phyloP scores from a whole-genome alignment of 1,140 invertebrate genomes.

The Aleiodes sp. region DNA sequence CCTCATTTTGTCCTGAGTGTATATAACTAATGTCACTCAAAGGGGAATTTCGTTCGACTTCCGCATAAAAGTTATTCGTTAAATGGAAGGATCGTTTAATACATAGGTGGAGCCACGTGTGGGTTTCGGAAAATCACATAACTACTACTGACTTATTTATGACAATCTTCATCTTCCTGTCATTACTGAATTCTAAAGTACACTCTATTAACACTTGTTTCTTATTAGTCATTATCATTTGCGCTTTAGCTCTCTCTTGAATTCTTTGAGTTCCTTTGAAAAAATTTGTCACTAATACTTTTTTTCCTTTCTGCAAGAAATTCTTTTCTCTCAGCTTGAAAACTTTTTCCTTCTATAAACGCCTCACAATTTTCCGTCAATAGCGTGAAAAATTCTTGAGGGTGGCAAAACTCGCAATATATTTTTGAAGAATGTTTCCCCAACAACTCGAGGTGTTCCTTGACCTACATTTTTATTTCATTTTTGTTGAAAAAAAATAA shows the following conservation, averaged over 20 bases:
- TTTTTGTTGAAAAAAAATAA: background rate
- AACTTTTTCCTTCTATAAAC: background rate
- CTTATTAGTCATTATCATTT: too few species aligned
- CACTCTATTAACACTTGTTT: too few species aligned
- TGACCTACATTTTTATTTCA: background rate
- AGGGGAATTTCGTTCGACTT: background rate
- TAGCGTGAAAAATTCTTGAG: background rate
- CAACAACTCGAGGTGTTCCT: background rate
- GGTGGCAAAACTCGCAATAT: constrained; percentile 4
- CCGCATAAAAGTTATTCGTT: background rate
- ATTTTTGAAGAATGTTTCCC: background rate
- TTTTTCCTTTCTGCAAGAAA: background rate
- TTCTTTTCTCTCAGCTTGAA: background rate
- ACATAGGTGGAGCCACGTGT: background rate
- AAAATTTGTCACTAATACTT: too few species aligned
- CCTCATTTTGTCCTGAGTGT: too few species aligned
- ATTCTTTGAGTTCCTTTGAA: too few species aligned
- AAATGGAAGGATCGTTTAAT: background rate
- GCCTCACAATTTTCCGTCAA: background rate
- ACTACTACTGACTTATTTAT: background rate
- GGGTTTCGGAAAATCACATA: background rate
- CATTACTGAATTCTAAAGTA: too few species aligned
- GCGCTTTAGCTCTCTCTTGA: too few species aligned
- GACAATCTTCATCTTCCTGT: background rate
- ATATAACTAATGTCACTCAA: background rate